Percentiles rank a stretch among this genome's conserved stretches.
Conservation (phyloP, 2,888 invertebrate species). For the Chromoteleia sp. region DNA sequence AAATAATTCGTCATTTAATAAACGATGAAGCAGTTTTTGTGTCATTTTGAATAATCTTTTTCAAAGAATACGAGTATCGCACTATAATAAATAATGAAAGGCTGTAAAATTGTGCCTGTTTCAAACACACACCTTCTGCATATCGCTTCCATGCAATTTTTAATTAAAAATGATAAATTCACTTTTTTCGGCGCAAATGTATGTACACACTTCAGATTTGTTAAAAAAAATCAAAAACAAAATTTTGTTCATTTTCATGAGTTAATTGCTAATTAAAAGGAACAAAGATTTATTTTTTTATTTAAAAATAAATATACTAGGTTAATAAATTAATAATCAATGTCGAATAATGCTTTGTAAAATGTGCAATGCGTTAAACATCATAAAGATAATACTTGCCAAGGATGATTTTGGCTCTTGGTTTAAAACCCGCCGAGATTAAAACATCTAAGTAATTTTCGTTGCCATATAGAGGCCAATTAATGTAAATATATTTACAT, state of each 20-base stretch:
- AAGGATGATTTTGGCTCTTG: constrained; percentile 18
- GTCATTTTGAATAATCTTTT: too few relatives aligned
- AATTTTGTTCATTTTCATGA: too few relatives aligned
- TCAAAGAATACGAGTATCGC: too few relatives aligned
- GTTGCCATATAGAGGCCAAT: constrained; percentile 7
- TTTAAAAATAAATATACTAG: neutral
- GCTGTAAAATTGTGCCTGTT: neutral
- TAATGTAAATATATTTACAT: constrained; percentile 35
- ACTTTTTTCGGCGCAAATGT: neutral
- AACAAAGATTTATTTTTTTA: neutral
- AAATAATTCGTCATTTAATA: too few relatives aligned
- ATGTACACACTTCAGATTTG: too few relatives aligned
- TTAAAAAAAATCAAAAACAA: too few relatives aligned
- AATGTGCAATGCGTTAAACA: constrained; percentile 5
- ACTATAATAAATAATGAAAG: neutral
- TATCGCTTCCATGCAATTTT: constrained; percentile 4
- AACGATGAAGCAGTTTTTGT: too few relatives aligned
- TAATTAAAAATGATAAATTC: constrained; percentile 11
- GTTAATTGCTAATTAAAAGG: too few relatives aligned
- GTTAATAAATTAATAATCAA: neutral
- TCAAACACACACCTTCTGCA: constrained; percentile 1
- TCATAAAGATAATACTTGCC: constrained; percentile 23
- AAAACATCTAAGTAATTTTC: constrained; percentile 45
- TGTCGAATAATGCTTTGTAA: neutral
- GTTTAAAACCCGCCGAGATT: constrained; percentile 17